Evolutionary conservation across 2,113 vertebrate species (phyloP).

Genomic region (Thalassarche chlororhynchos): DNA sequence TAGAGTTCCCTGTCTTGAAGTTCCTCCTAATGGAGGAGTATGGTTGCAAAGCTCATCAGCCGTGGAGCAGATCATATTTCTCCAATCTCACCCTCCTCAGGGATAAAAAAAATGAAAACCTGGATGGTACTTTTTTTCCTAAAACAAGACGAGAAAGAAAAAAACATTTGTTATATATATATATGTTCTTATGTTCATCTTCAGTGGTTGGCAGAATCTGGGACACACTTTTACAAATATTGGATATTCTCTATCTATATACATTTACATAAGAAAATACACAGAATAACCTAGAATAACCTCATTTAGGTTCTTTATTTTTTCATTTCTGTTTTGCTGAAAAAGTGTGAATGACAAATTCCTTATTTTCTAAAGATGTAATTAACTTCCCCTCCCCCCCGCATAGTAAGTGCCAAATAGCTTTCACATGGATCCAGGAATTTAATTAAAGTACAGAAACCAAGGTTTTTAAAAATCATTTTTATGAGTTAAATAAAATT

Average conservation of each 20-base stretch:
- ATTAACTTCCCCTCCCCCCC: not conserved
- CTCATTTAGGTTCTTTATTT: not conserved
- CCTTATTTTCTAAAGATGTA: not conserved
- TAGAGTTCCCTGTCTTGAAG: not conserved
- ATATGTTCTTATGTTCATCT: not conserved
- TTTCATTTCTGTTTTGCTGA: not conserved
- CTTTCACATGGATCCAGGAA: not conserved
- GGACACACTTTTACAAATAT: not conserved
- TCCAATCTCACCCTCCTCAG: not conserved
- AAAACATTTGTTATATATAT: not conserved
- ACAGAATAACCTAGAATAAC: not conserved
- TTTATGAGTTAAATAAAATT: constrained; percentile 12
- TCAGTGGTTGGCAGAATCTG: not conserved
- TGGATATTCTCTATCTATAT: not conserved
- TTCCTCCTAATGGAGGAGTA: not conserved
- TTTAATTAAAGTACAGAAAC: not conserved
- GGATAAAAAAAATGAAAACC: not conserved
- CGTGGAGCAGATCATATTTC: not conserved
- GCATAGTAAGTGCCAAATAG: not conserved
- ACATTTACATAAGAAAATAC: not conserved
- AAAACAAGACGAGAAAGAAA: not conserved
- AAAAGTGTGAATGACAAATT: not conserved
- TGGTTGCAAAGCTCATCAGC: not conserved
- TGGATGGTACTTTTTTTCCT: not conserved
- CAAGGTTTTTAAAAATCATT: not conserved